Evolutionary conservation across 2,113 vertebrate genomes (phyloP), one percentile per base, ranked within the genome.

Genomic region (Desmodus rotundus): DNA sequence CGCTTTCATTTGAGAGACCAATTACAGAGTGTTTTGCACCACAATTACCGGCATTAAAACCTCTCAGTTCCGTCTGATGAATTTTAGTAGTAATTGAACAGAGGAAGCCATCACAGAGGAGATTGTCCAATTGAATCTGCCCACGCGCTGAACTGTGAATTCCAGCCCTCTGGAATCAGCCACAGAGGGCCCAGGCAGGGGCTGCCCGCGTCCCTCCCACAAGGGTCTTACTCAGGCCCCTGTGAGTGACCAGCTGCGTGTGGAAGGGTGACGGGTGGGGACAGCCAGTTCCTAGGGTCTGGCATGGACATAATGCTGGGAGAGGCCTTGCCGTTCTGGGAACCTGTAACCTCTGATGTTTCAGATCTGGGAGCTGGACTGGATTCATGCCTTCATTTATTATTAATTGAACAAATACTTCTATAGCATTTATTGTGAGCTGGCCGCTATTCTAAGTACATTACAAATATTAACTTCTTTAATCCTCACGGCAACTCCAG

Each of bases 11-110:
- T 98, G 98, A 98, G 98, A 99, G 98, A 98, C 98, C 98, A 98
- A 98, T 98, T 98, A 98, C 91, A 95, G 98, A 99, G 97, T 96
- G 87, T 98, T 99, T 98, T 98, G 98, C 98, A 98, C 97, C 98
- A 98, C 98, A 98, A 98, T 98, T 99, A 98, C 94, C 1, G 65
- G 95, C 96, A 82, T 98, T 98, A 98, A 98, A 99, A 97, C 98
- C 98, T 96, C 98, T 98, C 96, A 97, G 98, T 99, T 98, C 98
- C 98, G 54, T 98, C 97, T 98, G 98, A 98, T 98, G 98, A 98
- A 98, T 98, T 99, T 99, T 98, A 98, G 98, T 98, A 97, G 98
- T 98, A 99, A 98, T 98, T 98, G 98, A 98, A 98, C 98, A 98
- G 98, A 98, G 98, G 98, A 98, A 98, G 97, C 98, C 97, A 98